Conservation (phyloP, 2,797 vertebrate species). For the Scolopax bukidnonensis region DNA sequence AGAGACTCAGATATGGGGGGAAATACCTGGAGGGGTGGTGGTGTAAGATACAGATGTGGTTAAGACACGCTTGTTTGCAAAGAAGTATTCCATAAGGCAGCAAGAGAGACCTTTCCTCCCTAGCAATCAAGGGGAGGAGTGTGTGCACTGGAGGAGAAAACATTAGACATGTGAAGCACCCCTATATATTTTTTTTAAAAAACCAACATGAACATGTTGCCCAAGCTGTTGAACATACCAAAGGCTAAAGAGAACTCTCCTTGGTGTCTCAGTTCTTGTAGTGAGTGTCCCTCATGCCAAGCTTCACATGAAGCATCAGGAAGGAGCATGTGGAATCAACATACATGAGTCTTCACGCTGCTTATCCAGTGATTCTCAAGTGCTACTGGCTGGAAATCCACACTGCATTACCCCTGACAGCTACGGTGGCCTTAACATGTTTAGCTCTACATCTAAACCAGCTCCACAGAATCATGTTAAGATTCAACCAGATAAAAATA, state of each 20-base stretch:
- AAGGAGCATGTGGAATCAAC: fast-evolving
- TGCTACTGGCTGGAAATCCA: not conserved
- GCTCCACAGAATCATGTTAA: not conserved
- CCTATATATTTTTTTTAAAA: not conserved
- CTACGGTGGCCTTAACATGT: fast-evolving
- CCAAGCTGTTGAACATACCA: not conserved
- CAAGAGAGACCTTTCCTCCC: not conserved
- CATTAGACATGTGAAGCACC: not conserved
- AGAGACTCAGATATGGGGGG: not conserved
- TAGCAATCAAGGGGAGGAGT: not conserved
- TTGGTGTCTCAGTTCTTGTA: not conserved
- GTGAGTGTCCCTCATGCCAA: not conserved
- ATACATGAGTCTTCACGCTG: fast-evolving
- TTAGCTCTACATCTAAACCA: not conserved
- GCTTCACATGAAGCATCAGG: not conserved
- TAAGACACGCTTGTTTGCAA: not conserved
- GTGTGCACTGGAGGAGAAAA: not conserved
- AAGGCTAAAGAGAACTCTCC: not conserved
- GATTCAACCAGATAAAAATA: not conserved
- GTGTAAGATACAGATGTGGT: not conserved
- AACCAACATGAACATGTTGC: too few species aligned
- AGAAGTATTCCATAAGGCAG: not conserved
- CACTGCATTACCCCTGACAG: not conserved
- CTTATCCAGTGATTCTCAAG: not conserved
- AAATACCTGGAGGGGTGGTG: not conserved